Conservation (phyloP, 2,888 invertebrate species). For the Micropterix aruncella region DNA sequence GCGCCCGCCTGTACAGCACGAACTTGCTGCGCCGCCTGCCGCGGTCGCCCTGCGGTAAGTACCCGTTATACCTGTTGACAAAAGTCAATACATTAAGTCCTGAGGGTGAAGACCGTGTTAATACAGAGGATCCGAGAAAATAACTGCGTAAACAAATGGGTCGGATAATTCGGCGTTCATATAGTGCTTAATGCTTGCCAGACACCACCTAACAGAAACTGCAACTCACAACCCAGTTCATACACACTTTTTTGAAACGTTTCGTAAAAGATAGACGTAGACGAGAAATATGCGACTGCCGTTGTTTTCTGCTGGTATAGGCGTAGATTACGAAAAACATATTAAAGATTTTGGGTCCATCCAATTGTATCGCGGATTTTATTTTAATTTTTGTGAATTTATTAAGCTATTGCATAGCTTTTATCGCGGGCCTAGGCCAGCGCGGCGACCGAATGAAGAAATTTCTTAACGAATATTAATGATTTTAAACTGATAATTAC, state of each 20-base stretch:
- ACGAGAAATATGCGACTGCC: no score
- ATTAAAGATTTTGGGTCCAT: no score
- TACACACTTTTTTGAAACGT: slow-evolving; percentile 5
- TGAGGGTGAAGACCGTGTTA: slow-evolving; percentile 2
- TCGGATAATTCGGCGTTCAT: slow-evolving; percentile 3
- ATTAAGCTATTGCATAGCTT: no score
- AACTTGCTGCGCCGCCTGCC: slow-evolving; percentile 92
- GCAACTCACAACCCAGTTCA: slow-evolving; percentile 5
- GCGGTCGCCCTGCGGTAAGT: slow-evolving; percentile 83
- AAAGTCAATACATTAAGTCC: slow-evolving; percentile 7
- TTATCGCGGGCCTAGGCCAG: no score
- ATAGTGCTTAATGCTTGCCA: slow-evolving; percentile 4
- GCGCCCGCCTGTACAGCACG: slow-evolving; percentile 69
- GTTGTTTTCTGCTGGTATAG: no score
- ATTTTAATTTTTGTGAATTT: no score
- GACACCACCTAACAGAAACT: slow-evolving; percentile 5
- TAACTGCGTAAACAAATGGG: slow-evolving; percentile 5
- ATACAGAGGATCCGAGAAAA: slow-evolving; percentile 9
- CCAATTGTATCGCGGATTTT: no score
- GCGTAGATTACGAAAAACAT: no score
- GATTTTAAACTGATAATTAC: no score
- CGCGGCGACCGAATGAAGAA: no score
- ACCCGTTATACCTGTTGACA: slow-evolving; percentile 77
- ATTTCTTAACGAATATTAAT: no score
- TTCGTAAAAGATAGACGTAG: no score